phyloP scores from a whole-genome alignment of 2,113 vertebrate genomes.

The Brachyistius frenatus region DNA sequence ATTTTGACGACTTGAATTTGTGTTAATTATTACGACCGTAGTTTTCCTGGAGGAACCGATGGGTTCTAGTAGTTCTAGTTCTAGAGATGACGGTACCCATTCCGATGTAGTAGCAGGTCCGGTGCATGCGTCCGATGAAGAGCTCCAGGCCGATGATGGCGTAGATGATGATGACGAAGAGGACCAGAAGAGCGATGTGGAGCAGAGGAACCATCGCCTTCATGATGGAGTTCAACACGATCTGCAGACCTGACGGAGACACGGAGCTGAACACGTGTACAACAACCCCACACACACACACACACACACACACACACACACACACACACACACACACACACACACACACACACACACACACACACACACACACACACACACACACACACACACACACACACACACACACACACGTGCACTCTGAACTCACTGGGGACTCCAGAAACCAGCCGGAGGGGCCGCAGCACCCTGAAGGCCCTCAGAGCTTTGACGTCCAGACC shows the following conservation, averaged over 20 bases:
- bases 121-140: slow-evolving; percentile 96
- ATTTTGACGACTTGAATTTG: too few relatives aligned
- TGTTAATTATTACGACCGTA: too few relatives aligned
- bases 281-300: not conserved
- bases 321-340: not conserved
- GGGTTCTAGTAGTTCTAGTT: too few relatives aligned
- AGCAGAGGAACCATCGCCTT: slow-evolving; percentile 95
- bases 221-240: slow-evolving; percentile 96
- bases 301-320: not conserved
- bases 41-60: too few relatives aligned
- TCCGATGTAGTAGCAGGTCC: slow-evolving; percentile 89
- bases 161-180: slow-evolving; percentile 97
- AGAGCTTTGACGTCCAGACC: slow-evolving; percentile 95
- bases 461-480: slow-evolving; percentile 91
- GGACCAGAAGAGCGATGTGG: slow-evolving; percentile 93
- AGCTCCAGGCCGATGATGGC: slow-evolving; percentile 96
- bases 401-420: not conserved
- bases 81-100: slow-evolving; percentile 74
- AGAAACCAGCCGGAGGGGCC: slow-evolving; percentile 92
- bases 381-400: not conserved
- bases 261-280: not conserved
- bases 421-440: slow-evolving; percentile 92
- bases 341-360: not conserved
- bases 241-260: slow-evolving; percentile 88
- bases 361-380: not conserved